Evolutionary conservation across 2,888 invertebrate species (phyloP).

Genomic region (Hermodice carunculata): DNA sequence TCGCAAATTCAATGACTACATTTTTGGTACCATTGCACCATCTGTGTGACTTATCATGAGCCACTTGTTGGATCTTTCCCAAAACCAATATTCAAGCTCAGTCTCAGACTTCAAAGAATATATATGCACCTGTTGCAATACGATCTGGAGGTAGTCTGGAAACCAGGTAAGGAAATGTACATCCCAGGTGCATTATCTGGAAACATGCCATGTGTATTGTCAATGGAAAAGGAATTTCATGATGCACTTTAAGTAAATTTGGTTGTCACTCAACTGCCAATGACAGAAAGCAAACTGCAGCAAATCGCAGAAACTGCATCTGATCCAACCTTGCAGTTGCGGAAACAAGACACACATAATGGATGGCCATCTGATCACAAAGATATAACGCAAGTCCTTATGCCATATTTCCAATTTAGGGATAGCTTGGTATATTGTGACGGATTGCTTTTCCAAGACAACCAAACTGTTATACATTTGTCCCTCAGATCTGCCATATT

Average conservation of each 20-base stretch:
- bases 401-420: background rate
- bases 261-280: background rate
- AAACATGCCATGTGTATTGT: no score
- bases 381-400: background rate
- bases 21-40: background rate
- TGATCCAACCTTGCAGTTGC: background rate
- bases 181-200: background rate
- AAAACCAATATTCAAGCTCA: background rate
- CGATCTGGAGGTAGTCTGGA: background rate
- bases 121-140: background rate
- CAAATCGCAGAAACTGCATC: background rate
- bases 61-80: background rate
- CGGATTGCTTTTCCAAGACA: background rate
- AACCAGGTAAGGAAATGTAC: background rate
- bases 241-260: background rate
- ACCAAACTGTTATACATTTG: background rate
- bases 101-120: background rate
- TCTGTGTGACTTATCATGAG: background rate
- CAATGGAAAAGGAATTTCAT: background rate
- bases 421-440: background rate
- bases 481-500: background rate
- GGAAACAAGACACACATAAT: background rate
- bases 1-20: background rate
- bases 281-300: background rate
- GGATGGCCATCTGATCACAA: background rate